phyloP scores from a whole-genome alignment of 2,113 vertebrate genomes.

The Typhlomys cinereus region DNA sequence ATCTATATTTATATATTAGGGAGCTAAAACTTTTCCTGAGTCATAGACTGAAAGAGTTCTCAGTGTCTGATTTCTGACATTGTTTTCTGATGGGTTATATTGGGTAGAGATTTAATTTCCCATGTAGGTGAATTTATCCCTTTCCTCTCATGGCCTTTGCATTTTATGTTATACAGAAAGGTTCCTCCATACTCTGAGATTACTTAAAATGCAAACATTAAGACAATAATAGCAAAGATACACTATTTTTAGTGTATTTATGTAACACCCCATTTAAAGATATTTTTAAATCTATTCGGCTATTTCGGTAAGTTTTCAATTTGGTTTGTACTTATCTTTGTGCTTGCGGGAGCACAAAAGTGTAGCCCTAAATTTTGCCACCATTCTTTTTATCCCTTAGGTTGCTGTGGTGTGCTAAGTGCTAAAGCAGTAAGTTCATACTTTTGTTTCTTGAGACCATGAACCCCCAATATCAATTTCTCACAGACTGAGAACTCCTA shows the following conservation, averaged over 20 bases:
- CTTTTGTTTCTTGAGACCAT: background rate
- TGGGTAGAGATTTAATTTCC: conserved; percentile 3
- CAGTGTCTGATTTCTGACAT: conserved; percentile 31
- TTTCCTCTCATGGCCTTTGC: background rate
- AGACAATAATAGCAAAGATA: background rate
- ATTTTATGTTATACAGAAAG: background rate
- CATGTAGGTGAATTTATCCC: background rate
- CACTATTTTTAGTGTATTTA: background rate
- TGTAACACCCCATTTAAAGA: background rate
- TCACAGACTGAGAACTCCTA: background rate
- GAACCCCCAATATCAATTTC: background rate
- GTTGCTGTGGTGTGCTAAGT: background rate
- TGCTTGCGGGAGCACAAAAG: background rate
- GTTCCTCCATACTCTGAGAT: background rate
- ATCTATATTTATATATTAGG: conserved; percentile 6
- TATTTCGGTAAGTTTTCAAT: background rate
- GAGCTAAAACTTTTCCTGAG: conserved; percentile 13
- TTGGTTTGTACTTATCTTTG: background rate
- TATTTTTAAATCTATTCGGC: background rate
- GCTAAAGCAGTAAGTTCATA: background rate
- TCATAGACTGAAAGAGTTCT: background rate
- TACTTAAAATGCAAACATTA: background rate
- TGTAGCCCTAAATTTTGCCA: background rate
- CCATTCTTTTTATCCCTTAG: background rate
- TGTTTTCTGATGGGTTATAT: conserved; percentile 30